These are phyloP conservation scores for Agonum fuliginosum DNA, from an alignment of 2,888 invertebrate genomes.

Conservation along the genomic window DNA sequence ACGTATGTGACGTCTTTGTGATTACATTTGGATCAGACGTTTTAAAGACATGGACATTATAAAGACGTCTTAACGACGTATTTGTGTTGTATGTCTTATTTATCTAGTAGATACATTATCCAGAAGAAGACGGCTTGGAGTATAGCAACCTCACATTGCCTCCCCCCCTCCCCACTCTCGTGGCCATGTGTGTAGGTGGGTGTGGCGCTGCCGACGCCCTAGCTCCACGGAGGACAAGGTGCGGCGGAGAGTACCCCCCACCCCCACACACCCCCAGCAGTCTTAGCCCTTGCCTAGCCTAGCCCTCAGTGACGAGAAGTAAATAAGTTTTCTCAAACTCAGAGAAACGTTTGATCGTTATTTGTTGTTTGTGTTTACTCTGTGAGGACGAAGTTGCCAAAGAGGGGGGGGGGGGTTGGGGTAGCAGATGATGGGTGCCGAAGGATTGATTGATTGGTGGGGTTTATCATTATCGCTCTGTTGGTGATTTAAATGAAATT, in stretches of 20 bases:
- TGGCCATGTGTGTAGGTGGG: not conserved
- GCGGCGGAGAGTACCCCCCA: not conserved
- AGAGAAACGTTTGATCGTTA: conserved; percentile 49
- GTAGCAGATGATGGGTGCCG: not conserved
- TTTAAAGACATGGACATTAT: too few relatives aligned
- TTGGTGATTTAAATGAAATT: too few relatives aligned
- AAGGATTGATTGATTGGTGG: not conserved
- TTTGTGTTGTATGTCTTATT: too few relatives aligned
- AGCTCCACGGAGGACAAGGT: not conserved
- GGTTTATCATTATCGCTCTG: too few relatives aligned
- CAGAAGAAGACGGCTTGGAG: too few relatives aligned
- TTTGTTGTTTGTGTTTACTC: conserved; percentile 55
- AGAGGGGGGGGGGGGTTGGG: not conserved
- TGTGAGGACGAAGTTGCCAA: not conserved
- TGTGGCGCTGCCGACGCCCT: conserved; percentile 13
- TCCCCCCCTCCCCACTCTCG: not conserved
- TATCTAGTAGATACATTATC: too few relatives aligned
- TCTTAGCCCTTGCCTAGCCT: not conserved
- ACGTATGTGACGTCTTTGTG: too few relatives aligned
- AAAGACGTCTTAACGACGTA: too few relatives aligned
- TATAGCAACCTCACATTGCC: too few relatives aligned
- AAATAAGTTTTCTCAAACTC: conserved; percentile 53
- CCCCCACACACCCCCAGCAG: not conserved
- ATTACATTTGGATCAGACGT: too few relatives aligned
- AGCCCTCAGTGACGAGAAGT: conserved; percentile 28